phyloP scores from a whole-genome alignment of 2,113 vertebrate genomes.

The Oreochromis tanganicae region DNA sequence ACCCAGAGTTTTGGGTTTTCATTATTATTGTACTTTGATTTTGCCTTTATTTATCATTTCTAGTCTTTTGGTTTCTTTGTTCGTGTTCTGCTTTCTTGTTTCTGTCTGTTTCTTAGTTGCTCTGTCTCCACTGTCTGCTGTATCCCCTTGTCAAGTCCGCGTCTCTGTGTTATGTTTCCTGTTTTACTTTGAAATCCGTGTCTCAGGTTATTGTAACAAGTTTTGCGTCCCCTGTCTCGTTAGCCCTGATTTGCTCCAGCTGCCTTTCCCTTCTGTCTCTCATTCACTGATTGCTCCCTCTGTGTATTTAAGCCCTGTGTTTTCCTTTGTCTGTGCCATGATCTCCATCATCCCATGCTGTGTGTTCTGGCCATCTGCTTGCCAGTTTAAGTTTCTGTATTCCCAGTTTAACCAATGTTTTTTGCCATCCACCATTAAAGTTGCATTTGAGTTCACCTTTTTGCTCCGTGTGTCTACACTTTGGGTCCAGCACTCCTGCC shows the following conservation, averaged over 20 bases:
- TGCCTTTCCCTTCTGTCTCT: background rate
- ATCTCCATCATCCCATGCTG: rapidly evolving
- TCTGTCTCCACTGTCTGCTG: background rate
- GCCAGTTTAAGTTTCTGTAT: background rate
- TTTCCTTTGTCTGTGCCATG: rapidly evolving
- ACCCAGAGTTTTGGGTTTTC: background rate
- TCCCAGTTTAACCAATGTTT: background rate
- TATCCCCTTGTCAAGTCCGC: background rate
- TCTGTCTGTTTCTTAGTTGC: background rate
- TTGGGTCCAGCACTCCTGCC: background rate
- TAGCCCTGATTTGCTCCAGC: background rate
- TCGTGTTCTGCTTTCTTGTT: background rate
- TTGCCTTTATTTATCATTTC: background rate
- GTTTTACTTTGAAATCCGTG: background rate
- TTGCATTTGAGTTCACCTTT: background rate
- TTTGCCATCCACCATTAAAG: background rate
- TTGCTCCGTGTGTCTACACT: background rate
- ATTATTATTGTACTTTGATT: background rate
- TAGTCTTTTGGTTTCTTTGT: background rate
- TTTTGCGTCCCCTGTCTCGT: background rate
- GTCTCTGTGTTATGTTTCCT: background rate
- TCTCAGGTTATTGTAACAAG: background rate
- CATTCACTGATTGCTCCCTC: background rate
- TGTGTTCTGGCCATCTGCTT: rapidly evolving
- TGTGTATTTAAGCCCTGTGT: background rate